Percentiles rank a stretch among this genome's conserved stretches.
These are phyloP conservation scores for Trematocara macrostoma DNA, from an alignment of 2,113 vertebrate species.

Conservation along the genomic window DNA sequence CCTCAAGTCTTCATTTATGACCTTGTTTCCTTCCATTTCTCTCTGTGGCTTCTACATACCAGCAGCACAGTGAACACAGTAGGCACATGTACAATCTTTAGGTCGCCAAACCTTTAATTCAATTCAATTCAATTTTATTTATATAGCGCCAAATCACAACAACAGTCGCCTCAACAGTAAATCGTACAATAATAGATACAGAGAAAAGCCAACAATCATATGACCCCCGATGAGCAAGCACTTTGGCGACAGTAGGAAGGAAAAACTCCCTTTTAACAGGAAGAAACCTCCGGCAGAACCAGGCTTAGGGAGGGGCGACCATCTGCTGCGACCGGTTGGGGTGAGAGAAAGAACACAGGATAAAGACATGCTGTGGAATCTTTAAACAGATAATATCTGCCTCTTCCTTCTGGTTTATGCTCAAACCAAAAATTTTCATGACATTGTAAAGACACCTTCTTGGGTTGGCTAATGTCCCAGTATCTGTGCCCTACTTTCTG, in stretches of 20 bases:
- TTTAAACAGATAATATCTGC: neutral
- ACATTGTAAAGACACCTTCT: neutral
- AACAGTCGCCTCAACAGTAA: neutral
- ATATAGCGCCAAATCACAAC: neutral
- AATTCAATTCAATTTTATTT: neutral
- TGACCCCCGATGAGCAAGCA: neutral
- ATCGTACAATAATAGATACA: neutral
- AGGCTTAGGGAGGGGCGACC: rapidly evolving
- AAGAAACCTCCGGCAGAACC: neutral
- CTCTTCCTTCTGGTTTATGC: neutral
- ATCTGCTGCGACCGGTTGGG: rapidly evolving
- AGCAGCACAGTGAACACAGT: neutral
- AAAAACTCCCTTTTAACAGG: neutral
- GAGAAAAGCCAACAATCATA: neutral
- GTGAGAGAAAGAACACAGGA: neutral
- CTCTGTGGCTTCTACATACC: neutral
- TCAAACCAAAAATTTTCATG: neutral
- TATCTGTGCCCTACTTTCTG: neutral
- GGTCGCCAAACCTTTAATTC: neutral
- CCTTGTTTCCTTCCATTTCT: neutral
- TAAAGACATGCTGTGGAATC: neutral
- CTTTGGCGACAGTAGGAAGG: neutral
- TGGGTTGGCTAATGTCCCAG: neutral
- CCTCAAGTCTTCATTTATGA: neutral
- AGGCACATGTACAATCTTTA: neutral